Base-by-base conservation (phyloP, 2,888 invertebrate species). In the Troides aeacus region DNA sequence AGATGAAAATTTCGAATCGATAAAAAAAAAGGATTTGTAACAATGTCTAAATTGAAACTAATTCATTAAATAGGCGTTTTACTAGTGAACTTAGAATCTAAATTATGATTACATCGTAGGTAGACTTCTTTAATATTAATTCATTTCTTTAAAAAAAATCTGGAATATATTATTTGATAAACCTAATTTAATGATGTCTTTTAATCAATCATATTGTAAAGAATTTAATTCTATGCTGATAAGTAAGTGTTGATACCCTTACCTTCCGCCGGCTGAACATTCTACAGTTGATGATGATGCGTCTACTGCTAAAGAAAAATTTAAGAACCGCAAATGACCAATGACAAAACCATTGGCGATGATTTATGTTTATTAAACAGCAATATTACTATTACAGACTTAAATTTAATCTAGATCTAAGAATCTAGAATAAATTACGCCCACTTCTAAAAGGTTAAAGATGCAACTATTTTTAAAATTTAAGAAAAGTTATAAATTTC, bases 271-370 rank as follows among this genome's bases (percentile, higher is more conserved):
- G 62, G 72, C 71, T 74, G 69, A 75, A 39, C 70, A 71, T 63
- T 79, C 75, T 82, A 84, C 79, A 70, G 81, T 80, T 74, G 78
- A 78, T 82, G 81, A 77, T 84, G 81, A 84, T 80, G 80, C 72
- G 73, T 74, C 89, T 90, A 90, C 85, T 74, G 80, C 89, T 90
- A 87, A 82, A 86, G 8, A 18, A 88, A 84, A 84, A 85, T 90
- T 89, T 89, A 86, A 83, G 84, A 83, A 80, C 63, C 87, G 88
- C 76, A 78, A 77, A 85, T 89, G 88, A 80, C 76, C 76, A 77
- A 79, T 88, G 88, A 83, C 80, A 81, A 53, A 80, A 79, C 68
- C 71, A 72, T 77, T 77, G 82, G 84, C 87, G 85, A 86, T 81
- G 82, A 80, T 82, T 85, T 84, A 76, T 72, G 71, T 73, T 70